Evolutionary conservation across 2,113 vertebrate genomes (phyloP), one percentile per base, ranked within the genome.

Genomic region (Halcyon malimbica): DNA sequence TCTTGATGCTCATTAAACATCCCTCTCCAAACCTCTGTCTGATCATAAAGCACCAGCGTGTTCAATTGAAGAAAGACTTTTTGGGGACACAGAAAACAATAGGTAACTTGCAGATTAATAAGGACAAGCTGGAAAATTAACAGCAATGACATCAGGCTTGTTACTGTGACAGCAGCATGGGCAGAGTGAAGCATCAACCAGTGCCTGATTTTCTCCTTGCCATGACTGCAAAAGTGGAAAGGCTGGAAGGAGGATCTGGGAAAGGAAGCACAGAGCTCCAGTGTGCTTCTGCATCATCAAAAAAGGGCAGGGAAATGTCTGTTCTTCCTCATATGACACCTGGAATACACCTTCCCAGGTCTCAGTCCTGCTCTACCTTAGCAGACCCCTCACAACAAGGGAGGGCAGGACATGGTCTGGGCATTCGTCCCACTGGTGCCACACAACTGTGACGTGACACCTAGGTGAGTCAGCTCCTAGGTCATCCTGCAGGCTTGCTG

Each of bases 391-490:
- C n/a, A 29, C 33, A 39, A 28, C 50, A 48, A 48, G 1, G 0
- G 15, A 69, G 39, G 33, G 39, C 65, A 79, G 26, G 41, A 69
- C 5, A 8, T 4, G n/a, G 25, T 26, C 35, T 17, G 12, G 33
- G 26, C 21, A 13, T 59, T 83, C 37, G 35, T 44, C 31, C 28
- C 0, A 2, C 44, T 54, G 18, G 33, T 64, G 50, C 39, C 56
- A 50, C 1, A 1, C 17, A 64, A 18, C 24, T 2, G 1, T 23
- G 13, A 26, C 1, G 6, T 21, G 44, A 53, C 50, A 46, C 33
- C 23, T 9, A 28, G 44, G 10, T 33, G n/a, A 83, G 50, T 26
- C 37, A 56, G 26, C 42, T 46, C 26, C 33, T 29, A 46, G 51
- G 24, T 42, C 51, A 50, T 28, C 24, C 51, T 35, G 28, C 16